Conservation (phyloP, 2,797 vertebrate genomes). For the Pagetopsis macropterus region DNA sequence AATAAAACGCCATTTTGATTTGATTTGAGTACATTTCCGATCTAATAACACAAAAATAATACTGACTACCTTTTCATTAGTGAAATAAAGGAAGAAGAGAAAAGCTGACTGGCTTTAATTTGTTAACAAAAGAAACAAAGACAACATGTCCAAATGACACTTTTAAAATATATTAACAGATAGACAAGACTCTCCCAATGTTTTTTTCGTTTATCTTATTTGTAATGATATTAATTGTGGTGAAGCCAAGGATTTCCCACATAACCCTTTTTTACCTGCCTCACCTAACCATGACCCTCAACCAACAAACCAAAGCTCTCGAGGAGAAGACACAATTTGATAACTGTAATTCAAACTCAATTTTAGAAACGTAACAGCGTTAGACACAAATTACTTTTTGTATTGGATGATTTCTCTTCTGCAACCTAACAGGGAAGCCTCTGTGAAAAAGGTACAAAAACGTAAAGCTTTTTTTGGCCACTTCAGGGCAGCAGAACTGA, state of each 20-base stretch:
- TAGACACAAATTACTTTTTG: neutral
- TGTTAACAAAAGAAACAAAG: too few species aligned
- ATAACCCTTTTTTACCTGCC: too few species aligned
- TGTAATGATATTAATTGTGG: too few species aligned
- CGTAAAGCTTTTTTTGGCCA: neutral
- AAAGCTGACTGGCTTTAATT: too few species aligned
- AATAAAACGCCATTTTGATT: neutral
- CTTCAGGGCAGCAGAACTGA: neutral
- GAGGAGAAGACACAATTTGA: neutral
- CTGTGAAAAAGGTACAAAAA: neutral
- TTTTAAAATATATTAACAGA: too few species aligned
- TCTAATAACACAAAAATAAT: slow-evolving; percentile 9
- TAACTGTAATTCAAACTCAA: neutral
- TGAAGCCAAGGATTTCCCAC: too few species aligned
- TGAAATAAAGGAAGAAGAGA: too few species aligned
- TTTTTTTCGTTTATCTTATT: too few species aligned
- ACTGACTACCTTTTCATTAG: too few species aligned
- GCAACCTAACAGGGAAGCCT: neutral
- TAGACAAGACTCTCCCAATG: too few species aligned
- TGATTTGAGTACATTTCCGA: slow-evolving; percentile 13
- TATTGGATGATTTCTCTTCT: neutral
- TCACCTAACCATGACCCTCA: neutral
- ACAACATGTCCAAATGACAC: too few species aligned
- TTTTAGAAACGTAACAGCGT: neutral
- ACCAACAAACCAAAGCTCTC: slow-evolving; percentile 3